Conservation (phyloP, 2,888 invertebrate species). For the Nymphalis urticae region DNA sequence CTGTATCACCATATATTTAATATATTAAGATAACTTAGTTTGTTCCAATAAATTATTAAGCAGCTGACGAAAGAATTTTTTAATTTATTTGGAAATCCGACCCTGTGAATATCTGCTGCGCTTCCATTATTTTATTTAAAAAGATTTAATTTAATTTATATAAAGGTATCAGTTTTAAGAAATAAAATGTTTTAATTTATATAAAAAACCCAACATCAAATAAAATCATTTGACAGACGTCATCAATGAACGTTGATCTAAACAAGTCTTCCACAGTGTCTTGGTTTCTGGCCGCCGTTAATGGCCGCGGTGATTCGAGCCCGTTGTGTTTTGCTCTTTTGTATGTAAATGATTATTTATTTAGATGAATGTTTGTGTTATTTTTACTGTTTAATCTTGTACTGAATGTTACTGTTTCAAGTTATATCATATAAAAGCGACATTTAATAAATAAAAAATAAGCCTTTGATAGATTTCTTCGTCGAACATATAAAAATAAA, state of each 20-base stretch:
- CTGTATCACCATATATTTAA: too few species aligned
- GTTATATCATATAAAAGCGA: background rate
- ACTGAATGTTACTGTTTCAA: background rate
- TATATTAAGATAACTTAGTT: too few species aligned
- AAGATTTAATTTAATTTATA: too few species aligned
- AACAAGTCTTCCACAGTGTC: background rate
- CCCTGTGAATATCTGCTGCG: too few species aligned
- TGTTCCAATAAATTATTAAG: too few species aligned
- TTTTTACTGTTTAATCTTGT: background rate
- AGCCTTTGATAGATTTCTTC: background rate
- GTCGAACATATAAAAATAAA: background rate
- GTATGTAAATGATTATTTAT: slow-evolving; percentile 24
- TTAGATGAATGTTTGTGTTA: slow-evolving; percentile 22
- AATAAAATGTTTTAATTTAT: too few species aligned
- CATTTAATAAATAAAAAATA: background rate
- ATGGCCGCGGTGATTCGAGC: slow-evolving; percentile 15
- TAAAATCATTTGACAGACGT: background rate
- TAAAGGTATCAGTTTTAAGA: too few species aligned
- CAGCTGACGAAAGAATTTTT: too few species aligned
- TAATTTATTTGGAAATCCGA: too few species aligned
- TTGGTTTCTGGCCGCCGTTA: background rate
- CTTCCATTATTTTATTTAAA: too few species aligned
- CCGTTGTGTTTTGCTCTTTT: slow-evolving; percentile 12
- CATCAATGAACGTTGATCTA: background rate
- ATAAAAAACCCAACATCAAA: background rate